Evolutionary conservation across 2,797 vertebrate species (phyloP).

Genomic region (Pseudochirops cupreus): DNA sequence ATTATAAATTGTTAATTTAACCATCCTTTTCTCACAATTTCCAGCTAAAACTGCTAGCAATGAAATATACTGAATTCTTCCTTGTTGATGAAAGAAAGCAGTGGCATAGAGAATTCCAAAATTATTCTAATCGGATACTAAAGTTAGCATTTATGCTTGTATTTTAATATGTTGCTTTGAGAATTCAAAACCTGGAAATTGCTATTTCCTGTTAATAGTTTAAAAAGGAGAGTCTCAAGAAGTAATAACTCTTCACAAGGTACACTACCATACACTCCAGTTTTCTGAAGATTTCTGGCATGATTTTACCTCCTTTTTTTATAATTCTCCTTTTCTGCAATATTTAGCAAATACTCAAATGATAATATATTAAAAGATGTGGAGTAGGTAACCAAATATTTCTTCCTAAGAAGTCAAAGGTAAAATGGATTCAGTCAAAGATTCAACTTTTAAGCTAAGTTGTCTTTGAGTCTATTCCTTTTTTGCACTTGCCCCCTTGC

Average conservation of each 20-base stretch:
- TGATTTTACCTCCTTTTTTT: background rate
- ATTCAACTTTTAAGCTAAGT: background rate
- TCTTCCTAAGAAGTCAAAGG: background rate
- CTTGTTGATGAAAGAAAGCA: background rate
- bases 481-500: background rate
- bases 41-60: background rate
- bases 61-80: constrained; percentile 11
- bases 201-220: no score
- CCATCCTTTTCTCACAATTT: background rate
- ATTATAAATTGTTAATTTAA: constrained; percentile 1
- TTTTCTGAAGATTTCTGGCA: background rate
- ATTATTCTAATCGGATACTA: background rate
- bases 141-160: no score
- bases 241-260: no score
- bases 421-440: no score
- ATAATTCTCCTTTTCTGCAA: background rate
- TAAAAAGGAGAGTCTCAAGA: no score
- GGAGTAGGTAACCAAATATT: background rate
- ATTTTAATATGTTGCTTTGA: no score
- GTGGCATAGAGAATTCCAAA: background rate
- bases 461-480: background rate
- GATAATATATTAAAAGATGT: no score
- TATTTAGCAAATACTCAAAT: no score
- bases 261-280: no score
- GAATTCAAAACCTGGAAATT: no score